These are phyloP conservation scores for Chrysopilus asiliformis DNA, from an alignment of 2,888 invertebrate species.

Conservation along the genomic window DNA sequence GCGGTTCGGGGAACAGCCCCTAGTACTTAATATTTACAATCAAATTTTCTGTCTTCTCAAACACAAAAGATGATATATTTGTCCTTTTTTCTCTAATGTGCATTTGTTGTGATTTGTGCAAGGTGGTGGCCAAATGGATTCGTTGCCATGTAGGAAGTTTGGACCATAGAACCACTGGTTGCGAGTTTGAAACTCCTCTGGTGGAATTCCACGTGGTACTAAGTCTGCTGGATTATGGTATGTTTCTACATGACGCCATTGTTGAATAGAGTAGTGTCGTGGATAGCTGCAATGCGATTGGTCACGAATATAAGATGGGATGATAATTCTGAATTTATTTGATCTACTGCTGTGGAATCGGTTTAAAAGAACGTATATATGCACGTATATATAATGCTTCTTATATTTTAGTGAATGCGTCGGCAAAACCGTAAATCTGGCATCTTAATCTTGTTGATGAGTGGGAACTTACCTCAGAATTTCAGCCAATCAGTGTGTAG, in stretches of 20 bases:
- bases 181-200: slow-evolving; percentile 8
- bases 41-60: no score
- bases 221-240: slow-evolving; percentile 10
- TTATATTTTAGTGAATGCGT: not conserved
- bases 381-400: not conserved
- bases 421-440: not conserved
- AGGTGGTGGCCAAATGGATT: slow-evolving; percentile 2
- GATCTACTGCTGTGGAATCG: no score
- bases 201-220: slow-evolving; percentile 8
- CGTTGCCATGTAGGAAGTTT: slow-evolving; percentile 1
- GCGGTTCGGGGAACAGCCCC: no score
- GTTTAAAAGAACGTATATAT: no score
- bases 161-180: slow-evolving; percentile 12
- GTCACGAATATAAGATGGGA: no score
- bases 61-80: no score
- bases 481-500: slow-evolving; percentile 2
- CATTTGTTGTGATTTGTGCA: no score
- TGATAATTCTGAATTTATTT: no score
- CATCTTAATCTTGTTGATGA: not conserved
- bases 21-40: no score
- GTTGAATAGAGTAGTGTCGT: not conserved
- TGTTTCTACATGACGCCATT: slow-evolving; percentile 8
- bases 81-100: no score
- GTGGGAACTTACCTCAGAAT: not conserved
- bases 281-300: no score